Evolutionary conservation across 1,140 invertebrate species (phyloP), one percentile per base, ranked within the genome.

Genomic region (Drosophila arizonae): DNA sequence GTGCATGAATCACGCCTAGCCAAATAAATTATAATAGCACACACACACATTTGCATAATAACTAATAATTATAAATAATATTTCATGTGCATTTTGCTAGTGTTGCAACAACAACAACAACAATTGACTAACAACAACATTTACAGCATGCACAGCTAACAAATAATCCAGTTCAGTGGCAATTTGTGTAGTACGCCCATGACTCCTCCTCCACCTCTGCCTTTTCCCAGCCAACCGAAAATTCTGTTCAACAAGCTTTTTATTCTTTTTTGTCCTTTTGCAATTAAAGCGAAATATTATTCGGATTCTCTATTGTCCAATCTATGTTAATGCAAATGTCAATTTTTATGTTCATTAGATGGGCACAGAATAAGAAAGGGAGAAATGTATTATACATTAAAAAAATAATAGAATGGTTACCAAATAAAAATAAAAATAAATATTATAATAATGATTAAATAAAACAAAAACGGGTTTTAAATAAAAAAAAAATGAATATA

Each of bases 331-430:
- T 72, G 55, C 70, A 67, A 72, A 72, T 67, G 54, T 21, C 48
- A 55, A 67, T 71, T 76, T 76, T 39, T 57, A 43, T 66, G 61
- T 71, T 76, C 76, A 77, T 77, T 77, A 64, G 45, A 54, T 72
- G 62, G 66, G 62, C 46, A 39, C 15, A 45, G 45, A 61, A n/a
- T 41, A 63, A 39, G 63, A n/a, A 55, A 61, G 21, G 21, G 21
- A 24, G 21, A 24, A 2, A 24, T 24, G 21, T 24, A 24, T 24
- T 24, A 24, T 24, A 24, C 21, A 55, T 11, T 24, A 24, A 11
- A 39, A 33, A 33, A 33, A 33, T 33, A 6, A 9, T 33, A 10
- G 11, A 39, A 39, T 11, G 10, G 21, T 21, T 21, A 21, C 28
- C 39, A 15, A 28, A 48, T 21, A 8, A 39, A 10, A 39, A 6